These are phyloP conservation scores for Carettochelys insculpta DNA, from an alignment of 2,113 vertebrate genomes.

Conservation along the genomic window DNA sequence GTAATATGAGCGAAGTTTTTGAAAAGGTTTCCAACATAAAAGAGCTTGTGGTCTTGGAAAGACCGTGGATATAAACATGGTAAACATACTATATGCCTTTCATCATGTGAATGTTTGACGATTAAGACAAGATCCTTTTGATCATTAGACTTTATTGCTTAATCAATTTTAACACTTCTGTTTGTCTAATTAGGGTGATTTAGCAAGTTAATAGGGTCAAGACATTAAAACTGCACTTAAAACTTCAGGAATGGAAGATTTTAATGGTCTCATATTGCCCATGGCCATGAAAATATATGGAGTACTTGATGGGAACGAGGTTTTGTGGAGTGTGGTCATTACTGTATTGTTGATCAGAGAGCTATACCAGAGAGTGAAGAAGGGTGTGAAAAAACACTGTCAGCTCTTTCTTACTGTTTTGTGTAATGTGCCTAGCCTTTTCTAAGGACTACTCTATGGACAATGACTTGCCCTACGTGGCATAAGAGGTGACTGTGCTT, in stretches of 20 bases:
- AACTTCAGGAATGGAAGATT: constrained; percentile 1
- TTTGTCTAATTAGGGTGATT: constrained; percentile 30
- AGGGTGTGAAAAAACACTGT: constrained; percentile 43
- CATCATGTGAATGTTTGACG: constrained; percentile 45
- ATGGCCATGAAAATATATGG: neutral
- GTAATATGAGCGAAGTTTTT: neutral
- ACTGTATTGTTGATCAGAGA: neutral
- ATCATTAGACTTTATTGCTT: constrained; percentile 28
- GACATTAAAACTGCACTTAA: constrained; percentile 20
- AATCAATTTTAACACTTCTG: constrained; percentile 25
- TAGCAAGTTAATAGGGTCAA: constrained; percentile 41
- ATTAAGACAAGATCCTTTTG: constrained; percentile 26
- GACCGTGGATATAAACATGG: accelerated
- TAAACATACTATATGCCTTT: constrained; percentile 10
- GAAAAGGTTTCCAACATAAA: neutral
- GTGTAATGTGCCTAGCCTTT: constrained; percentile 44
- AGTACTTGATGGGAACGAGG: neutral
- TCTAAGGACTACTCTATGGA: constrained; percentile 35
- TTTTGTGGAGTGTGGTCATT: constrained; percentile 5
- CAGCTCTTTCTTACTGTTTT: constrained; percentile 51
- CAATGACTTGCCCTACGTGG: neutral
- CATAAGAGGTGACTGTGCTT: no score
- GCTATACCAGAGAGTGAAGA: neutral
- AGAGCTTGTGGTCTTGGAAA: neutral
- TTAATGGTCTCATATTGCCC: constrained; percentile 3